Evolutionary conservation across 2,888 invertebrate species (phyloP).

Genomic region (Nysson spinosus): DNA sequence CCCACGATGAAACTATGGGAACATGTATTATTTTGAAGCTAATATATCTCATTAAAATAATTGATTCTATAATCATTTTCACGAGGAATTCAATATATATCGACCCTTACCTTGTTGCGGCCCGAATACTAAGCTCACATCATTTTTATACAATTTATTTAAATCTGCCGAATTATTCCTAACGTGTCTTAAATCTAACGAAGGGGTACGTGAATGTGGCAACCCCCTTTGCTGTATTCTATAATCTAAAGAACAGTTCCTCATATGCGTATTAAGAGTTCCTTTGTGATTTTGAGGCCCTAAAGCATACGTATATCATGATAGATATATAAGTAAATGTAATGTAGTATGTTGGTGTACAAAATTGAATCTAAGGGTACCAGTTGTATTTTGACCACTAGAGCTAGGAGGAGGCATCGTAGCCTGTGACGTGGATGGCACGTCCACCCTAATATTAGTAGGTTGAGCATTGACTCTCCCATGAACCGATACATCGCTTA

Average conservation of each 20-base stretch:
- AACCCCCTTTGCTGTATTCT: constrained; percentile 79
- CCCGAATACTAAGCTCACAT: constrained; percentile 85
- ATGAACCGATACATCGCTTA: constrained; percentile 72
- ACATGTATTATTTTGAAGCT: no score
- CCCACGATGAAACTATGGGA: constrained; percentile 87
- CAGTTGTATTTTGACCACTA: constrained; percentile 50
- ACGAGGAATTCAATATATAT: background rate
- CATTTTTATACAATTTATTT: constrained; percentile 85
- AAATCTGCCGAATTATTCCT: constrained; percentile 87
- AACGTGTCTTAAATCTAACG: constrained; percentile 86
- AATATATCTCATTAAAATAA: no score
- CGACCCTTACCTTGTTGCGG: constrained; percentile 77
- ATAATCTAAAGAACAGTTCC: constrained; percentile 91
- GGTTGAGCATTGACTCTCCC: constrained; percentile 57
- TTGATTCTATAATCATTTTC: background rate
- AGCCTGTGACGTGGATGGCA: constrained; percentile 63
- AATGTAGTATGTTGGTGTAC: background rate
- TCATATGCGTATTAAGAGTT: constrained; percentile 78
- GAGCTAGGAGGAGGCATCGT: constrained; percentile 19
- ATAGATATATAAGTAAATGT: no score
- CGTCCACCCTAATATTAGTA: constrained; percentile 56
- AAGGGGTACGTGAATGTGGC: constrained; percentile 89
- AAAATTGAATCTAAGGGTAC: constrained; percentile 22
- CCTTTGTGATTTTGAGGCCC: constrained; percentile 64
- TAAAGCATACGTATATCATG: constrained; percentile 17